Base-by-base conservation (phyloP, 2,797 vertebrate genomes). In the Lacerta viridis region DNA sequence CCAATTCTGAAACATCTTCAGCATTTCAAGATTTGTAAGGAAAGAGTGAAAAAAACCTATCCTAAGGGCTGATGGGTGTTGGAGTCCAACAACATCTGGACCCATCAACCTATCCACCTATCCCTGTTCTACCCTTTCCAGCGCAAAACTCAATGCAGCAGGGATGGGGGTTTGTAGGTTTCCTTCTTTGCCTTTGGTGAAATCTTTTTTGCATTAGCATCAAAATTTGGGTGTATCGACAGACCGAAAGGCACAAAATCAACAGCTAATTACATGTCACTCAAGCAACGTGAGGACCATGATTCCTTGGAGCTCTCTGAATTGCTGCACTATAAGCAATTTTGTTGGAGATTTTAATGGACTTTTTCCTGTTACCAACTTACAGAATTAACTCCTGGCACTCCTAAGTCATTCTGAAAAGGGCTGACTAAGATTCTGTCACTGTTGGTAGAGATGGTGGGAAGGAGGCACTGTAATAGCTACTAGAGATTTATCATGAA, bases 351-450 rank as follows among this genome's bases (percentile, higher is more conserved):
- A 33, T 68, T 93, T 93, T 92, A 93, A 92, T 92, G 84, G 88
- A 39, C 88, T 88, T 39, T 89, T 68, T 80, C 87, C 64, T 71
- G 0, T 79, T 92, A 86, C 72, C 85, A 87, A 72, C 93, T 94
- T 0, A 75, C 83, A 23, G 46, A 84, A 20, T 13, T 15, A 27
- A 59, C 7, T 55, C 36, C n/a, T 27, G 39, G 2, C 33, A n/a
- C 29, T 50, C 81, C 86, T 95, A 93, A 94, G 93, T 88, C 89
- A 93, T 64, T 81, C 83, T 89, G 55, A 36, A 84, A 55, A 83
- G 77, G 87, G 74, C 55, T 23, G 76, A 91, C 39, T 29, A 72
- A 90, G 89, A 80, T 88, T 0, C 5, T 61, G 33, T 41, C 33
- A 29, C 27, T 29, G 25, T 5, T 18, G 36, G 0, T 7, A 2